Evolutionary conservation across 2,888 invertebrate species (phyloP).

Genomic region (Sinotaia quadrata): DNA sequence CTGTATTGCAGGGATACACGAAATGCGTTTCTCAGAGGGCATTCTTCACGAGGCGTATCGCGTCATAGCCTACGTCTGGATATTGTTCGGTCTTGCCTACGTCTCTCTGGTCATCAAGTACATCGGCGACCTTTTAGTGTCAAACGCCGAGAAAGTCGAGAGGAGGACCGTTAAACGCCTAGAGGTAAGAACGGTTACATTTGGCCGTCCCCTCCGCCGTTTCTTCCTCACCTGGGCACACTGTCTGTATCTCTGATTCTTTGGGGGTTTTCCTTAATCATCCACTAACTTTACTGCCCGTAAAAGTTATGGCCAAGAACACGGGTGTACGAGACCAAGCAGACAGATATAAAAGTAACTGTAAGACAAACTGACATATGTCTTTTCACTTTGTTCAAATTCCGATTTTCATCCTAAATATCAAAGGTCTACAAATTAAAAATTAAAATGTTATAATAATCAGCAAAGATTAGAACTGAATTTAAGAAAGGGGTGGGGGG

Average conservation of each 20-base stretch:
- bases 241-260: neutral
- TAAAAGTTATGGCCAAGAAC: too few relatives aligned
- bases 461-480: too few relatives aligned
- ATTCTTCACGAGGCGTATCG: slow-evolving; percentile 51
- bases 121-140: slow-evolving; percentile 56
- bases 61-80: slow-evolving; percentile 62
- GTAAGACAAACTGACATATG: too few relatives aligned
- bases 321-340: too few relatives aligned
- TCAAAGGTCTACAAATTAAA: too few relatives aligned
- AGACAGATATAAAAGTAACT: too few relatives aligned
- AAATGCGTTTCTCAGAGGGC: slow-evolving; percentile 26
- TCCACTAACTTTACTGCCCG: too few relatives aligned
- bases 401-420: too few relatives aligned
- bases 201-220: neutral
- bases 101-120: slow-evolving; percentile 62
- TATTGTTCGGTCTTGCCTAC: slow-evolving; percentile 63
- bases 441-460: too few relatives aligned
- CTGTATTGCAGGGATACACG: slow-evolving; percentile 36
- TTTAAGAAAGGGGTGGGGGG: too few relatives aligned
- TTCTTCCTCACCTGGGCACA: neutral
- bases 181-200: slow-evolving; percentile 47
- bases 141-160: slow-evolving; percentile 56
- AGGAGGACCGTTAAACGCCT: slow-evolving; percentile 52
- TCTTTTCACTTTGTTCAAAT: too few relatives aligned
- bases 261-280: neutral